These are phyloP conservation scores for Trialeurodes vaporariorum DNA, from an alignment of 1,140 invertebrate species.

Conservation along the genomic window DNA sequence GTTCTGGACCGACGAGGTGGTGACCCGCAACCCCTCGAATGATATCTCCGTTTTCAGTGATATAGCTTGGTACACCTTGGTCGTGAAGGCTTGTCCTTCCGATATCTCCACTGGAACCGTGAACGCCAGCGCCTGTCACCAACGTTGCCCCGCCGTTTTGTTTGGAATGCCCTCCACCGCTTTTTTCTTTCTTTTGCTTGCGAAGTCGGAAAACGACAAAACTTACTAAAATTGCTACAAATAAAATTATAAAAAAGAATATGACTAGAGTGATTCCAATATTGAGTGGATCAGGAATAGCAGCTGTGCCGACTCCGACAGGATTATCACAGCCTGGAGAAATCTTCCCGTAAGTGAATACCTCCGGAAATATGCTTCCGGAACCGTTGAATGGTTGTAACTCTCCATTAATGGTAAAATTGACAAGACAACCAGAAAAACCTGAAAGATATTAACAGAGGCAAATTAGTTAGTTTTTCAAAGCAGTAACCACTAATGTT, in stretches of 20 bases:
- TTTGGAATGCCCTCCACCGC: conserved; percentile 37
- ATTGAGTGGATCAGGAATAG: conserved; percentile 70
- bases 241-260: conserved; percentile 81
- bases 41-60: conserved; percentile 52
- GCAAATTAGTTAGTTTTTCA: too few species aligned
- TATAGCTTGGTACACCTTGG: conserved; percentile 41
- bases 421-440: conserved; percentile 81
- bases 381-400: conserved; percentile 78
- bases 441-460: conserved; percentile 35
- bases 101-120: conserved; percentile 15
- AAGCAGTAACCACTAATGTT: too few species aligned
- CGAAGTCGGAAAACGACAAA: conserved; percentile 79
- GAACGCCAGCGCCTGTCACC: conserved; percentile 22
- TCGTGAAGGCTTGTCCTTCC: conserved; percentile 28
- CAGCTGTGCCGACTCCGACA: conserved; percentile 54
- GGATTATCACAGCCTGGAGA: conserved; percentile 51
- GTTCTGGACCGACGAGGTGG: conserved; percentile 62
- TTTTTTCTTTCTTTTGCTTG: conserved; percentile 72
- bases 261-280: conserved; percentile 87
- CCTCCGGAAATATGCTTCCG: conserved; percentile 61
- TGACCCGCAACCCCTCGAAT: conserved; percentile 49
- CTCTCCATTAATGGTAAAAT: conserved; percentile 80
- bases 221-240: conserved; percentile 76
- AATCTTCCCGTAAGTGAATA: conserved; percentile 54
- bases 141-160: conserved; percentile 48